Evolutionary conservation across 2,113 vertebrate genomes (phyloP).

Genomic region (Acrocephalus kingi): DNA sequence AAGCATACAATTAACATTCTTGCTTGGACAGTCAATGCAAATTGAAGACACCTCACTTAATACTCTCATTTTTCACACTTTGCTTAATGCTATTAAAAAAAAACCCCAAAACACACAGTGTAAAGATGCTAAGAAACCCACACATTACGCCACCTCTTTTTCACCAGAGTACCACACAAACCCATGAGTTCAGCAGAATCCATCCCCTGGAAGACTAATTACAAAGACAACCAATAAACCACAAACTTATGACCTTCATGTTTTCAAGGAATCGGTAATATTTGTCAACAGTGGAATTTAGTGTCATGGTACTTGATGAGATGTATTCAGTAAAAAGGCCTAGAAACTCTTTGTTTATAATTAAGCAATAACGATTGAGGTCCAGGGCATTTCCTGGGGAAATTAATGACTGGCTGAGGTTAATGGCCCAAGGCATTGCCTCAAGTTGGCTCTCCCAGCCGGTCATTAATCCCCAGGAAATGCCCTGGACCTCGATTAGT

Average conservation of each 20-base stretch:
- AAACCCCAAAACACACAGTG: not conserved
- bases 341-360: slow-evolving; percentile 62
- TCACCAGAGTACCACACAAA: not conserved
- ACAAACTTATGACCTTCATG: not conserved
- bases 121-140: not conserved
- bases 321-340: not conserved
- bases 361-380: slow-evolving; percentile 57
- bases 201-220: not conserved
- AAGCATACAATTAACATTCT: not conserved
- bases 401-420: slow-evolving; percentile 58
- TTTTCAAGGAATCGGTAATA: not conserved
- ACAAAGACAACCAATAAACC: not conserved
- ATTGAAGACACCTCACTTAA: not conserved
- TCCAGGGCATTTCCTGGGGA: slow-evolving; percentile 58
- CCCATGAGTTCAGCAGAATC: not conserved
- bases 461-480: slow-evolving; percentile 68
- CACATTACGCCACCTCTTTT: not conserved
- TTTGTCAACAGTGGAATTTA: slow-evolving; percentile 33
- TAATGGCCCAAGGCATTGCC: too few relatives aligned
- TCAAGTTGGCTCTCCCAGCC: too few relatives aligned
- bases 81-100: not conserved
- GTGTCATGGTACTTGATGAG: not conserved
- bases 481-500: slow-evolving; percentile 27
- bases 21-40: not conserved
- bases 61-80: not conserved